Percentiles rank a stretch among this genome's conserved stretches.
These are phyloP conservation scores for Lepas anatifera DNA, from an alignment of 2,888 invertebrate species.

Conservation along the genomic window DNA sequence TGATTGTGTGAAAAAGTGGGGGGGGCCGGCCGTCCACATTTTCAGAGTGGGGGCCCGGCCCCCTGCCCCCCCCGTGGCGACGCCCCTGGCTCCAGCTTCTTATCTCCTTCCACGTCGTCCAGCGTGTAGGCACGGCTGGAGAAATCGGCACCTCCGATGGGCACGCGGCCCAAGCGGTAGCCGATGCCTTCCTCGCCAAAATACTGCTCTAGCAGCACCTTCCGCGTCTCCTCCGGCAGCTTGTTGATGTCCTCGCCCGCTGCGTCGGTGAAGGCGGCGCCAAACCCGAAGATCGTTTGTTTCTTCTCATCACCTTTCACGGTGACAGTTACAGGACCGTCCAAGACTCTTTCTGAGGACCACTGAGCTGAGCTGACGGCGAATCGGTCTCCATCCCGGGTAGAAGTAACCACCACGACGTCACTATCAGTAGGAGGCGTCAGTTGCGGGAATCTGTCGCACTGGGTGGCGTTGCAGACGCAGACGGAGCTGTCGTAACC, in stretches of 20 bases:
- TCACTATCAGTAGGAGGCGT: background rate
- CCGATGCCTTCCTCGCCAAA: slow-evolving; percentile 54
- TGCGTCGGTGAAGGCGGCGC: slow-evolving; percentile 67
- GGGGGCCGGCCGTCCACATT: no score
- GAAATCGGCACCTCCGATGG: slow-evolving; percentile 78
- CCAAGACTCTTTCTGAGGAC: background rate
- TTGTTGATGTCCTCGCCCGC: slow-evolving; percentile 52
- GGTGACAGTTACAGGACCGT: background rate
- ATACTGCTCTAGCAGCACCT: slow-evolving; percentile 35
- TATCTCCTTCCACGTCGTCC: slow-evolving; percentile 41
- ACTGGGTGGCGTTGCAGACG: slow-evolving; percentile 32
- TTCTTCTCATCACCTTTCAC: background rate
- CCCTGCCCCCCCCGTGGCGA: no score
- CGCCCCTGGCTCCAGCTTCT: slow-evolving; percentile 43
- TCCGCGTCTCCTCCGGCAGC: slow-evolving; percentile 18
- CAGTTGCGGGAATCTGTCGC: slow-evolving; percentile 26
- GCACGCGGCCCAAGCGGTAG: slow-evolving; percentile 65
- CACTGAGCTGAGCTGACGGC: background rate
- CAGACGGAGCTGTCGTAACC: slow-evolving; percentile 30
- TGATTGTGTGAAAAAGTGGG: no score
- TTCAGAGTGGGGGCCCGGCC: no score
- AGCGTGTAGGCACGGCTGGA: slow-evolving; percentile 58
- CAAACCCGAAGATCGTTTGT: slow-evolving; percentile 68
- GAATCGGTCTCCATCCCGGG: slow-evolving; percentile 19
- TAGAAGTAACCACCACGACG: slow-evolving; percentile 18